A percentile compares a stretch with the other conserved stretches of the same genome.
phyloP scores from a whole-genome alignment of 2,113 vertebrate species.

The Aramus guarauna region DNA sequence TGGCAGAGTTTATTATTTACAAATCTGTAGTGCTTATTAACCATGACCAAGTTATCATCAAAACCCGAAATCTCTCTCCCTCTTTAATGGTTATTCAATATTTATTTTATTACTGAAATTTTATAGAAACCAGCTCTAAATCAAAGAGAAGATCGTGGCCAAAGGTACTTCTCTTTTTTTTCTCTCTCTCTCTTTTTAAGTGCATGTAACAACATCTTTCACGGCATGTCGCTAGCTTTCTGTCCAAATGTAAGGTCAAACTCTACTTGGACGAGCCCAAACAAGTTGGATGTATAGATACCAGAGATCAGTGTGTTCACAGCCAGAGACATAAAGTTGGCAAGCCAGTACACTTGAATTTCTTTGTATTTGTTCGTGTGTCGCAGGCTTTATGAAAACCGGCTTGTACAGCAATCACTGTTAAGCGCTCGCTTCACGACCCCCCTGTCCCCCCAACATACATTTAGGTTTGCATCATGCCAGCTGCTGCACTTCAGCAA shows the following conservation, averaged over 20 bases:
- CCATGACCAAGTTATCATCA: not conserved
- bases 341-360: not conserved
- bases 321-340: not conserved
- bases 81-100: not conserved
- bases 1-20: not conserved
- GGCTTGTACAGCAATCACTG: not conserved
- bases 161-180: not conserved
- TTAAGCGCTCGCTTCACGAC: not conserved
- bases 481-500: slow-evolving; percentile 33
- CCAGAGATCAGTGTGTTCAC: not conserved
- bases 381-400: not conserved
- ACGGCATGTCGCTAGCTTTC: not conserved
- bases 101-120: not conserved
- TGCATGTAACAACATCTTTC: not conserved
- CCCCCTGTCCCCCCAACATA: not conserved
- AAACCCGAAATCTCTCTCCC: not conserved
- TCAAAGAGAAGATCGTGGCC: not conserved
- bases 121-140: not conserved
- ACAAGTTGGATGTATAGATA: not conserved
- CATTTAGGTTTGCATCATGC: not conserved
- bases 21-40: not conserved
- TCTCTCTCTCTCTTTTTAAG: not conserved
- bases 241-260: not conserved
- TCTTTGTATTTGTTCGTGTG: not conserved
- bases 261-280: not conserved